A percentile compares a stretch with the other conserved stretches of the same genome.
Evolutionary conservation across 2,797 vertebrate genomes (phyloP).

Genomic region (Clamator glandarius): DNA sequence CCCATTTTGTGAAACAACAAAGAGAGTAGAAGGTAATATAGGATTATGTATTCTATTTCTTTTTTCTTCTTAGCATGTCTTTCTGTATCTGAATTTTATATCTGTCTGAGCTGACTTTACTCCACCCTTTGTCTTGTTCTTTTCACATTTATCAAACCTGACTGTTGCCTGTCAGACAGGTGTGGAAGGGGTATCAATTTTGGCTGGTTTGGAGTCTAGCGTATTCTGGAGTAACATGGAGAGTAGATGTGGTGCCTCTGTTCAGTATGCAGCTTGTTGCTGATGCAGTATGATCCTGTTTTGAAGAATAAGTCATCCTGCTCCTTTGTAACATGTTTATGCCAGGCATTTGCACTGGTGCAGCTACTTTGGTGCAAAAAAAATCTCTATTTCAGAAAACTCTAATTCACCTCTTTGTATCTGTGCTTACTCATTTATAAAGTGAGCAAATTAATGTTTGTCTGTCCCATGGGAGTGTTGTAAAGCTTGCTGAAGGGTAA

Average conservation of each 20-base stretch:
- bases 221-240: not conserved
- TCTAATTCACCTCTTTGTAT: not conserved
- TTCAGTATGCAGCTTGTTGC: not conserved
- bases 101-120: not conserved
- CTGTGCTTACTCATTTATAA: constrained; percentile 4
- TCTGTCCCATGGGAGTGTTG: not conserved
- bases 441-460: not conserved
- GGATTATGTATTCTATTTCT: not conserved
- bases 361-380: not conserved
- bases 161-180: not conserved
- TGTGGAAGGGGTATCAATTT: not conserved
- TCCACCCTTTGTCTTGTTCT: not conserved
- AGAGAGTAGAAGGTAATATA: not conserved
- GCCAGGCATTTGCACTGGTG: not conserved
- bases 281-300: not conserved
- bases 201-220: not conserved
- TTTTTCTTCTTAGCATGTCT: not conserved
- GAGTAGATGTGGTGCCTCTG: not conserved
- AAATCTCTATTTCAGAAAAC: not conserved
- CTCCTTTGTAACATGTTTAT: not conserved
- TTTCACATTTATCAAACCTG: not conserved
- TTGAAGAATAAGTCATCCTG: not conserved
- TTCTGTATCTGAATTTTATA: not conserved
- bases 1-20: not conserved
- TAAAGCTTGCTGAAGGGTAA: not conserved